Conservation (phyloP, 1,140 invertebrate genomes). For the Drosophila navojoa region DNA sequence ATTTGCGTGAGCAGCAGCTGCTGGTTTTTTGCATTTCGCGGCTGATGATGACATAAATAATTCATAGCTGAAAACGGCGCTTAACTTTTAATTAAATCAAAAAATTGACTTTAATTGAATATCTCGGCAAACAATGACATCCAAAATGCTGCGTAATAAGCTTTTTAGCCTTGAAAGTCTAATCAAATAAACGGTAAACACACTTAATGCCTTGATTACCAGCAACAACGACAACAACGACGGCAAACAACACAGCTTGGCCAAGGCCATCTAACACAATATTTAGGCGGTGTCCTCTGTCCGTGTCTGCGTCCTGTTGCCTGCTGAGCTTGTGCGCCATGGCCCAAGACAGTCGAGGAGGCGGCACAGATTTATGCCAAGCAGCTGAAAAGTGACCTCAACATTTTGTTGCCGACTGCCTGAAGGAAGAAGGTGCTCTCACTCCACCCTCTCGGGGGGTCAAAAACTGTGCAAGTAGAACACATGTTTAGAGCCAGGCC, state of each 20-base stretch:
- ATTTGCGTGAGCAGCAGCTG: slow-evolving; percentile 22
- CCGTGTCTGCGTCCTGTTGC: not conserved
- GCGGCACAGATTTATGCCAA: slow-evolving; percentile 60
- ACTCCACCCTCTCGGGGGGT: not conserved
- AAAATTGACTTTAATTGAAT: slow-evolving; percentile 74
- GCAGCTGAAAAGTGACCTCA: slow-evolving; percentile 59
- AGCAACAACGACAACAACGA: slow-evolving; percentile 55
- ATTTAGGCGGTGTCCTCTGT: not conserved
- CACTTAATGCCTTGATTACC: slow-evolving; percentile 82
- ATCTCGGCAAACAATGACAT: slow-evolving; percentile 51
- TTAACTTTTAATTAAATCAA: slow-evolving; percentile 80
- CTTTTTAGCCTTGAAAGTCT: slow-evolving; percentile 79
- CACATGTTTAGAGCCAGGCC: slow-evolving; percentile 36
- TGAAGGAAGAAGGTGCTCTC: slow-evolving; percentile 1
- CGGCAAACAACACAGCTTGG: too few relatives aligned
- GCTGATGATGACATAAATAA: slow-evolving; percentile 62
- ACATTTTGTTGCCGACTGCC: slow-evolving; percentile 40
- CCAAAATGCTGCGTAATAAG: slow-evolving; percentile 47
- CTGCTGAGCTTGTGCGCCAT: not conserved
- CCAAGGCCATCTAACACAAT: not conserved
- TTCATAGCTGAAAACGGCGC: slow-evolving; percentile 49
- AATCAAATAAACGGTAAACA: slow-evolving; percentile 82
- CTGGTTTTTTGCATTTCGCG: slow-evolving; percentile 23
- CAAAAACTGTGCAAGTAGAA: slow-evolving; percentile 43
- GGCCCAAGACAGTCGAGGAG: slow-evolving; percentile 27